These are phyloP conservation scores for Choloepus hoffmanni DNA, from an alignment of 2,113 vertebrate genomes.

Conservation along the genomic window DNA sequence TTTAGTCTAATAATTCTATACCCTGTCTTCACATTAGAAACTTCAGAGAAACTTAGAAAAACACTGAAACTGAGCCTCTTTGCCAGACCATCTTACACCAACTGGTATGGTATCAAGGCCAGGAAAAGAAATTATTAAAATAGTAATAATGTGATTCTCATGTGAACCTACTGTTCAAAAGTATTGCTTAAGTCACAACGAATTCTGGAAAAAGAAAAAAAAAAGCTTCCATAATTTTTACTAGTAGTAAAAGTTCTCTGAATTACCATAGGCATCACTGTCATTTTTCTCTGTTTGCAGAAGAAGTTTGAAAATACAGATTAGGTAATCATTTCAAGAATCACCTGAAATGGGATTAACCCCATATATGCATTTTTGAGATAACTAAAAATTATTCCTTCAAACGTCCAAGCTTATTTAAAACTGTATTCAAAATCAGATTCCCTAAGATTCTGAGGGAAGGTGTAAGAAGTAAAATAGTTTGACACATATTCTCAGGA, in stretches of 20 bases:
- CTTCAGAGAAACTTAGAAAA: not conserved
- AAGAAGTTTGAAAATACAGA: not conserved
- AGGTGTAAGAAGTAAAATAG: not conserved
- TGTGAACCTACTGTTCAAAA: not conserved
- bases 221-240: not conserved
- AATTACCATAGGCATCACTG: not conserved
- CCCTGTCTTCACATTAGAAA: not conserved
- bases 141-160: not conserved
- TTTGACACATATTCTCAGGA: constrained; percentile 39
- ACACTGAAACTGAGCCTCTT: not conserved
- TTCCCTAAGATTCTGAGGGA: not conserved
- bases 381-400: constrained; percentile 14
- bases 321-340: constrained; percentile 56
- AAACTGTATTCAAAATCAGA: constrained; percentile 34
- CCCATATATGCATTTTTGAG: not conserved
- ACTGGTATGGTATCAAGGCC: not conserved
- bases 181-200: not conserved
- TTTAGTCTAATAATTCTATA: not conserved
- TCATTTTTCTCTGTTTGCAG: not conserved
- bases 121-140: not conserved
- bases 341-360: constrained; percentile 53
- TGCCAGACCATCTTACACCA: constrained; percentile 16
- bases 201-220: not conserved
- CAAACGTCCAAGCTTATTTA: constrained; percentile 29
- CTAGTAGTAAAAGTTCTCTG: not conserved